Evolutionary conservation across 2,113 vertebrate genomes (phyloP), one percentile per base, ranked within the genome.

Genomic region (Dipodomys stephensi): DNA sequence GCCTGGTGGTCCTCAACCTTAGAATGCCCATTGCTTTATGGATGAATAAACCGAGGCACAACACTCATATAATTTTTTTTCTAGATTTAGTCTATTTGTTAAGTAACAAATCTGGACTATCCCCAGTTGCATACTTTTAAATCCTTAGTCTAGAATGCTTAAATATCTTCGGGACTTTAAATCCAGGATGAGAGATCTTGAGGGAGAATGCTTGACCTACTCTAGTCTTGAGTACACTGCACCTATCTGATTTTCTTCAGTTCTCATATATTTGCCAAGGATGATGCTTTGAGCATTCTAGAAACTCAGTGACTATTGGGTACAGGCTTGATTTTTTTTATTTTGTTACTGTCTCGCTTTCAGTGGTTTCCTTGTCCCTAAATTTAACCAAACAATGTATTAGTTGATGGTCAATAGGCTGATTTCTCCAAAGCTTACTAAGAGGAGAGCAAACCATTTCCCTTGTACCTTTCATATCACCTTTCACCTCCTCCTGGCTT

Each of bases 381-480:
- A 88, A 87, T 87, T 94, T 85, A 96, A 91, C 83, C 46, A 87
- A 96, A 89, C 35, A 93, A 69, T 80, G 9, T 94, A 76, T 92
- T 93, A 91, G 72, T 74, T 28, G 73, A 74, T 94, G 91, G 68
- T 91, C 87, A 93, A 91, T 96, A 91, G 74, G 68, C 74, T 87
- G 82, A 95, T 97, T 91, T 95, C 90, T 84, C 80, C 84, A 78
- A 94, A 89, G 30, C 57, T 89, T 89, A 71, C 80, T 96, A 94
- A 92, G 73, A 91, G n/a, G 35, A 80, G 44, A 86, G 57, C 32
- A 81, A 96, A 60, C 49, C 57, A 30, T 83, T 74, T 93, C 23
- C 82, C 87, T 85, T 39, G 39, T 83, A 87, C 91, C 68, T 77
- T 94, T 95, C 76, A 65, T 35, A 91, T 49, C n/a, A 49, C 77